A percentile compares a stretch with the other conserved stretches of the same genome.
phyloP scores from a whole-genome alignment of 1,140 invertebrate genomes.

The Papilio machaon region DNA sequence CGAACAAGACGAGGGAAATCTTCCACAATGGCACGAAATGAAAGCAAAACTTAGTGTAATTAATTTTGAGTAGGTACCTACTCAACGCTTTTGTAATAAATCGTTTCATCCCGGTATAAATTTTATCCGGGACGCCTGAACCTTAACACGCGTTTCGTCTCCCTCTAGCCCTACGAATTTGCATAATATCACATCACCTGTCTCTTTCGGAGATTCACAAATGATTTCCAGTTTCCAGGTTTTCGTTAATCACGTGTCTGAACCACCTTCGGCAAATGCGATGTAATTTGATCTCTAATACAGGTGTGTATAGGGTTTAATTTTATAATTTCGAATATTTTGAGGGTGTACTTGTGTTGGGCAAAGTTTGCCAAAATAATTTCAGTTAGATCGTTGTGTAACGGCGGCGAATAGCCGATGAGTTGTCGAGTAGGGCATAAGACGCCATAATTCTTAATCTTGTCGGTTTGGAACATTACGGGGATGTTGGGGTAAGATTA shows the following conservation, averaged over 20 bases:
- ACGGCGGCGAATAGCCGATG: slow-evolving; percentile 65
- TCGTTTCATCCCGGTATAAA: slow-evolving; percentile 77
- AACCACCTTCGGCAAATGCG: slow-evolving; percentile 42
- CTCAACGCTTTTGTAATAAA: slow-evolving; percentile 80
- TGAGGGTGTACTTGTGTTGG: slow-evolving; percentile 64
- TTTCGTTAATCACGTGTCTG: slow-evolving; percentile 74
- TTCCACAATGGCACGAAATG: slow-evolving; percentile 71
- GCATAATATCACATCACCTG: slow-evolving; percentile 72
- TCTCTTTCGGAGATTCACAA: slow-evolving; percentile 74
- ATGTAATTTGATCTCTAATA: slow-evolving; percentile 46
- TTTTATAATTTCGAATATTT: slow-evolving; percentile 44
- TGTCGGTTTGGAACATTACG: slow-evolving; percentile 31
- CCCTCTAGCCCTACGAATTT: slow-evolving; percentile 57
- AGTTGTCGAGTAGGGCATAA: slow-evolving; percentile 73
- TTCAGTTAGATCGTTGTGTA: slow-evolving; percentile 64
- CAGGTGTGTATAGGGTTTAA: slow-evolving; percentile 46
- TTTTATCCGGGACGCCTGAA: slow-evolving; percentile 65
- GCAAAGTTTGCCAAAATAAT: slow-evolving; percentile 78
- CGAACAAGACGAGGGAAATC: slow-evolving; percentile 56
- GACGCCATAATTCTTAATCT: slow-evolving; percentile 55
- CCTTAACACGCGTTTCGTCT: slow-evolving; percentile 56
- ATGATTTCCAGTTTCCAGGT: slow-evolving; percentile 78
- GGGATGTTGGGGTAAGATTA: slow-evolving; percentile 29
- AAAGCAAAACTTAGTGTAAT: slow-evolving; percentile 80
- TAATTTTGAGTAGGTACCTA: slow-evolving; percentile 75